phyloP scores from a whole-genome alignment of 2,113 vertebrate species.

The Solenodon paradoxus region DNA sequence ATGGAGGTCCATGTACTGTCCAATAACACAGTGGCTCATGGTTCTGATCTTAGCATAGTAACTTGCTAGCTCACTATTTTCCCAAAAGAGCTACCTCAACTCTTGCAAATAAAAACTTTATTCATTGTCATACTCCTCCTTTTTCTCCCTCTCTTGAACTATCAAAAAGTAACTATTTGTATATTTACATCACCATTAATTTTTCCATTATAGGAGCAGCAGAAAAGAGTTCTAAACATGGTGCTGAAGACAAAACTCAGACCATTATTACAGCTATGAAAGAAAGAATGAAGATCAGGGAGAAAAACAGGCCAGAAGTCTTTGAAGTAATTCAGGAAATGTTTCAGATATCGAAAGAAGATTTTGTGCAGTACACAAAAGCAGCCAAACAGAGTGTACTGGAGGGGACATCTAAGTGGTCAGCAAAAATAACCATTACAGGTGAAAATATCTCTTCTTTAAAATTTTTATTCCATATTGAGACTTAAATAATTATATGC shows the following conservation, averaged over 20 bases:
- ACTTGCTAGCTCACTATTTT: neutral
- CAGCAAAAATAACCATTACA: slow-evolving; percentile 97
- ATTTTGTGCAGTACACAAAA: slow-evolving; percentile 91
- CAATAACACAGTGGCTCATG: neutral
- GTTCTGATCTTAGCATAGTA: neutral
- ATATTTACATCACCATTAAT: neutral
- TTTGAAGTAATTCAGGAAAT: slow-evolving; percentile 97
- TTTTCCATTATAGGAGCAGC: slow-evolving; percentile 89
- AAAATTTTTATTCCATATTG: neutral
- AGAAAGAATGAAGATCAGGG: slow-evolving; percentile 97
- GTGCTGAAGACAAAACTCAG: slow-evolving; percentile 97
- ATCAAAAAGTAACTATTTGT: neutral
- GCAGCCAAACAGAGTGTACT: slow-evolving; percentile 95
- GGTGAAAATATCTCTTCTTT: slow-evolving; percentile 81
- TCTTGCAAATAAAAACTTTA: neutral
- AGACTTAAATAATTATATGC: neutral
- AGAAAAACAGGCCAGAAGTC: slow-evolving; percentile 96
- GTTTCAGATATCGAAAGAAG: slow-evolving; percentile 94
- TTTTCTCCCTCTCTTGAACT: neutral
- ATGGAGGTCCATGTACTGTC: neutral
- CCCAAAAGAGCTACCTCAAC: neutral
- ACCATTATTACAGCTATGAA: slow-evolving; percentile 99
- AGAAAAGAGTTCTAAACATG: slow-evolving; percentile 99
- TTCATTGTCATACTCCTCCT: neutral
- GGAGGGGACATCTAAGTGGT: slow-evolving; percentile 99